These are phyloP conservation scores for Poecilia latipinna DNA, from an alignment of 2,113 vertebrate species.

Conservation along the genomic window DNA sequence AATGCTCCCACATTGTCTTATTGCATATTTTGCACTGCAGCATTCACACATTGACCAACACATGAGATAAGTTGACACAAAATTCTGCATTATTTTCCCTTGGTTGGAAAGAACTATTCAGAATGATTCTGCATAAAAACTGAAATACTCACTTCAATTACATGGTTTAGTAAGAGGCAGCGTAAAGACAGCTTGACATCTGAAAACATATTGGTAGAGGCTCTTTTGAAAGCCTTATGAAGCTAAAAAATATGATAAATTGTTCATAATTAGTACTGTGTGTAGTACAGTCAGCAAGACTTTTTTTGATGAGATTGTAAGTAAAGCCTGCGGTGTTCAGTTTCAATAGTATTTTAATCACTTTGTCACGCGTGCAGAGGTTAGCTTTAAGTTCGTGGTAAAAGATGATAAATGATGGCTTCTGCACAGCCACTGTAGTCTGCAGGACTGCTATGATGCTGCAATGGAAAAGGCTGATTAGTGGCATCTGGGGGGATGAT, in stretches of 20 bases:
- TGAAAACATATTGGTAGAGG: slow-evolving; percentile 24
- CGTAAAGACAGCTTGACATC: slow-evolving; percentile 20
- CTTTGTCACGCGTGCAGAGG: slow-evolving; percentile 59
- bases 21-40: too few relatives aligned
- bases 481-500: slow-evolving; percentile 75
- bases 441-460: slow-evolving; percentile 55
- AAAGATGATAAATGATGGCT: slow-evolving; percentile 68
- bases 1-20: too few relatives aligned
- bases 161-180: too few relatives aligned
- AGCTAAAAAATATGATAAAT: slow-evolving; percentile 63
- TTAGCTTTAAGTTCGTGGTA: slow-evolving; percentile 55
- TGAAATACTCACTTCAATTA: too few relatives aligned
- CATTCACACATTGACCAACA: too few relatives aligned
- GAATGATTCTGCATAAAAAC: too few relatives aligned
- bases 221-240: slow-evolving; percentile 22
- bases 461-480: slow-evolving; percentile 68
- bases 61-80: too few relatives aligned
- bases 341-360: slow-evolving; percentile 73
- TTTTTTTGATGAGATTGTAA: slow-evolving; percentile 52
- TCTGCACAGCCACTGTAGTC: slow-evolving; percentile 47
- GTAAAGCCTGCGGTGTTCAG: slow-evolving; percentile 51
- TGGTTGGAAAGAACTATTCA: too few relatives aligned
- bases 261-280: slow-evolving; percentile 47
- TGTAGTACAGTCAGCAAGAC: slow-evolving; percentile 22
- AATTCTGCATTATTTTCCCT: too few relatives aligned